Conservation (phyloP, 1,140 invertebrate species). For the Heliconius melpomene region DNA sequence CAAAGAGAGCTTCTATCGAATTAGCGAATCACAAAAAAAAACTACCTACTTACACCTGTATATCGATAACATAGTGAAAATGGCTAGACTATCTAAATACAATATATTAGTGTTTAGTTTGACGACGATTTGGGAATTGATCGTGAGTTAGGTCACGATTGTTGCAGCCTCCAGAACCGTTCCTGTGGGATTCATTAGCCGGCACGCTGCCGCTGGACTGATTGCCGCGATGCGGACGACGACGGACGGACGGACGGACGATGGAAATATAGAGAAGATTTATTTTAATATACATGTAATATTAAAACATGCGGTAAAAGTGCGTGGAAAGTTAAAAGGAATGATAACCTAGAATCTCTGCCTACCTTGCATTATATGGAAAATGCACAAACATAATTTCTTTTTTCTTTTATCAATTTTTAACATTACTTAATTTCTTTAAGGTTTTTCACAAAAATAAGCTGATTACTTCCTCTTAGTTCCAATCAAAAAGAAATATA, state of each 20-base stretch:
- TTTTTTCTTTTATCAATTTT: too few relatives aligned
- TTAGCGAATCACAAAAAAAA: too few relatives aligned
- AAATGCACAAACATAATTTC: too few relatives aligned
- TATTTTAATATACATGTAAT: neutral
- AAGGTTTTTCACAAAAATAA: too few relatives aligned
- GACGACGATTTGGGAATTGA: slow-evolving; percentile 70
- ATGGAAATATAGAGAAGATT: neutral
- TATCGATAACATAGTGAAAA: neutral
- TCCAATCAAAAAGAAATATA: too few relatives aligned
- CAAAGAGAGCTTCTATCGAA: too few relatives aligned
- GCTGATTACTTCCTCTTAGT: too few relatives aligned
- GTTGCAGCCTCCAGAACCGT: slow-evolving; percentile 63
- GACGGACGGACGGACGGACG: neutral
- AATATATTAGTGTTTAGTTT: slow-evolving; percentile 55
- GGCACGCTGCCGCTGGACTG: slow-evolving; percentile 62
- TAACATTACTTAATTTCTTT: too few relatives aligned
- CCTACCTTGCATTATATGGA: too few relatives aligned
- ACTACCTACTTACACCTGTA: too few relatives aligned
- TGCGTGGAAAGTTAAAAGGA: neutral
- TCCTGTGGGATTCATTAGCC: slow-evolving; percentile 74
- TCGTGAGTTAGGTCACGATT: slow-evolving; percentile 76
- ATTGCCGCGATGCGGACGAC: slow-evolving; percentile 57
- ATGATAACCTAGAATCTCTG: too few relatives aligned
- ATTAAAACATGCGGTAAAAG: neutral
- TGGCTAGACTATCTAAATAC: slow-evolving; percentile 40